phyloP scores from a whole-genome alignment of 1,140 invertebrate genomes.

The Philotrypesis tridentata region DNA sequence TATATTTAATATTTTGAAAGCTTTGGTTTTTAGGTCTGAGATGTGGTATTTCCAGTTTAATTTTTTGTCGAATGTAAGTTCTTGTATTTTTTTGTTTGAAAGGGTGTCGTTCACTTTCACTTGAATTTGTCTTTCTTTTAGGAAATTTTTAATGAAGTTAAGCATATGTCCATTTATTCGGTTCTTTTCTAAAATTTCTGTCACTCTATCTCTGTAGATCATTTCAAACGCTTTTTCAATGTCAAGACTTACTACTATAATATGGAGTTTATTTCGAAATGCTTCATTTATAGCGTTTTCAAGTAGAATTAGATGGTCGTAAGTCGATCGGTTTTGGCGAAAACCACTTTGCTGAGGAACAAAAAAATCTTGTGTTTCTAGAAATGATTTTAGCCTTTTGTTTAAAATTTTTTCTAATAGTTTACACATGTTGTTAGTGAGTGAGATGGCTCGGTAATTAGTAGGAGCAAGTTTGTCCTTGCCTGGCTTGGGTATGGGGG shows the following conservation, averaged over 20 bases:
- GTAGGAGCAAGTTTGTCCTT: constrained; percentile 56
- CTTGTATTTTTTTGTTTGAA: constrained; percentile 49
- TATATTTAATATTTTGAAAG: constrained; percentile 39
- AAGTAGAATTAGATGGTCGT: constrained; percentile 28
- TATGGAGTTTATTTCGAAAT: constrained; percentile 23
- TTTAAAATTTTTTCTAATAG: constrained; percentile 55
- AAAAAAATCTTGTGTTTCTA: constrained; percentile 15
- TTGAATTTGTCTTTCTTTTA: constrained; percentile 40
- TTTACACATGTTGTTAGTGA: constrained; percentile 53
- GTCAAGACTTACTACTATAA: constrained; percentile 13
- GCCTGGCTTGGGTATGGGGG: constrained; percentile 62
- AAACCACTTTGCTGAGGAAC: constrained; percentile 33
- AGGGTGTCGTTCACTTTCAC: constrained; percentile 25
- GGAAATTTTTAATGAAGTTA: constrained; percentile 33
- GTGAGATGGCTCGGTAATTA: constrained; percentile 60
- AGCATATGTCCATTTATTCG: neutral
- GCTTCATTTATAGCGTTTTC: constrained; percentile 33
- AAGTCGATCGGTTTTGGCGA: constrained; percentile 15
- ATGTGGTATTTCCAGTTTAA: constrained; percentile 50
- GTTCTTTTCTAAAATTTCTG: constrained; percentile 30
- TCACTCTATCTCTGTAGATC: constrained; percentile 30
- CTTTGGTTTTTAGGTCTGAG: constrained; percentile 48
- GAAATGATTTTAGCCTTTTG: constrained; percentile 27
- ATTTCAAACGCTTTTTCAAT: constrained; percentile 42
- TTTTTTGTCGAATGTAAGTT: constrained; percentile 48